Evolutionary conservation across 35 echinoderm and acorn worm genomes (phyloP), one percentile per base, ranked within the genome.

Genomic region (Apostichopus parvimensis): DNA sequence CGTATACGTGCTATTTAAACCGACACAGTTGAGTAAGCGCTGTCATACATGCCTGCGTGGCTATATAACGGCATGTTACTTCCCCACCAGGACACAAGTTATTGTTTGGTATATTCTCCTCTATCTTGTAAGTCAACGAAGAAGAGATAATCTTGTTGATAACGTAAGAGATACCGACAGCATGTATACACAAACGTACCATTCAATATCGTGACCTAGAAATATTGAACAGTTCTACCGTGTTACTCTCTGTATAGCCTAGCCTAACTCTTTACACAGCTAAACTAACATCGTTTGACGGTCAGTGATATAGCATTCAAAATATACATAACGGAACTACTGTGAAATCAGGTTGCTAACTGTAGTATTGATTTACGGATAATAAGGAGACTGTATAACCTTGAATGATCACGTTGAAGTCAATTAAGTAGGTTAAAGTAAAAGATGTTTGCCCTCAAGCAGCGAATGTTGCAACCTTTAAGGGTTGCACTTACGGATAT

Each of bases 311-410:
- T 45, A 45, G 34, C 34, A 45, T 45, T 45, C 34, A 45, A 45
- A 45, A 45, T 45, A 45, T 45, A 45, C 34, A 45, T 45, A 45
- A 45, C 34, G 0, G 34, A 45, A 45, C 34, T 45, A 45, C 34
- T 45, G 34, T 45, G 34, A 45, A 45, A 45, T 45, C 34, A 45
- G 34, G 9, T 68, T 68, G 64, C 18, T 68, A 5, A 68, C 64
- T 68, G 9, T 54, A 82, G 54, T 82, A 82, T 82, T 82, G 79
- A 82, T 82, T 82, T 54, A 55, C 6, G 79, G 79, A 55, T 34
- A 54, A 82, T 53, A 56, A 82, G 4, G 25, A 82, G 17, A 82
- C 18, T 11, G 4, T 14, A 54, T 7, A 56, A 82, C 79, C 79
- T 82, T 82, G 79, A 6, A 25, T 6, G 14, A 53, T 82, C 79